Conservation (phyloP, 2,113 vertebrate genomes). For the Galeopterus variegatus region DNA sequence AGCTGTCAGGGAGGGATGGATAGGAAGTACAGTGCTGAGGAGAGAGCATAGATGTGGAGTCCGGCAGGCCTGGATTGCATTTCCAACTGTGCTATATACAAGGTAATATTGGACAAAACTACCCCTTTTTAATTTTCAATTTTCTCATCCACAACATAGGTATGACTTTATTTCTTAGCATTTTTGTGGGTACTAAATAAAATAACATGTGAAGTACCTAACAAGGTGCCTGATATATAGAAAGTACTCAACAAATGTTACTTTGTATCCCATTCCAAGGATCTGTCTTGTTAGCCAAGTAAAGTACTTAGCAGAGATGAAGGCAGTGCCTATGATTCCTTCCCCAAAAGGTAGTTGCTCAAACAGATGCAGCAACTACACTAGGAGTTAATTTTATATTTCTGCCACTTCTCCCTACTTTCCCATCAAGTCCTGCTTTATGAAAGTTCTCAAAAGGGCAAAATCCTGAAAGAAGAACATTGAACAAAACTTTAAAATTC, state of each 20-base stretch:
- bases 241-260: conserved; percentile 19
- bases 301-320: conserved; percentile 9
- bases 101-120: background rate
- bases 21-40: background rate
- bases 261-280: background rate
- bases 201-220: background rate
- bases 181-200: background rate
- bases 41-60: background rate
- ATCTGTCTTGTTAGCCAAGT: background rate
- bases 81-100: background rate
- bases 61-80: background rate
- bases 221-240: background rate
- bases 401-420: background rate
- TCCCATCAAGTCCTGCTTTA: background rate
- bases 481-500: background rate
- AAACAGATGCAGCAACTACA: background rate
- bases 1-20: background rate
- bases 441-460: background rate
- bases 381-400: background rate
- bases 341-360: background rate
- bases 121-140: background rate
- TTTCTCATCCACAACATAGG: background rate
- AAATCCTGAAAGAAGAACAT: conserved; percentile 27
- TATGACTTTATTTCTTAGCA: background rate
- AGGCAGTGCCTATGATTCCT: background rate